A percentile compares a stretch with the other conserved stretches of the same genome.
These are phyloP conservation scores for Parasteatoda tepidariorum DNA, from an alignment of 1,140 invertebrate species.

Conservation along the genomic window DNA sequence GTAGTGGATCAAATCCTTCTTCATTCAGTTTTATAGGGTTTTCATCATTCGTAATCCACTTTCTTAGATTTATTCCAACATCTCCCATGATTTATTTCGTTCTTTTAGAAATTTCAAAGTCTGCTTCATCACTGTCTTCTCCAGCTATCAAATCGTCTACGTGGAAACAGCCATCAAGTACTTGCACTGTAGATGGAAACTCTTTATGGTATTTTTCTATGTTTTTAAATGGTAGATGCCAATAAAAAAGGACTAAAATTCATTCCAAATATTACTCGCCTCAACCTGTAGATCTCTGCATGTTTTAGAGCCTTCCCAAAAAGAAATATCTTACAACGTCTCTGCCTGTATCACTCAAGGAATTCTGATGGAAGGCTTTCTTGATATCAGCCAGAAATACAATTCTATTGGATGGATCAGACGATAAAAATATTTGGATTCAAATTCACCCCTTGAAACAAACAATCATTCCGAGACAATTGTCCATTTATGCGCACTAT, in stretches of 20 bases:
- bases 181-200: background rate
- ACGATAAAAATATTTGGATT: background rate
- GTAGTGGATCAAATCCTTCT: background rate
- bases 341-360: background rate
- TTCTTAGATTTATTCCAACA: background rate
- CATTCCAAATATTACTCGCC: background rate
- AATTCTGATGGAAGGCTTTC: background rate
- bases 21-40: background rate
- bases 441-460: background rate
- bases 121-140: background rate
- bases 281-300: background rate
- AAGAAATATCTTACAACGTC: background rate
- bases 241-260: background rate
- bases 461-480: background rate
- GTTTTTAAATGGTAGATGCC: background rate
- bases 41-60: background rate
- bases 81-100: conserved; percentile 1
- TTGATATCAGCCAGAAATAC: background rate
- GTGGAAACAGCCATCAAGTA: conserved; percentile 9
- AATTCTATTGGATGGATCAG: background rate
- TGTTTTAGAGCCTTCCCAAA: background rate
- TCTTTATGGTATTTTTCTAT: background rate
- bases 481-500: too few species aligned
- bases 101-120: background rate
- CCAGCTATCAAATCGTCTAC: conserved; percentile 22